Base-by-base conservation (phyloP, 2,797 vertebrate genomes). In the Pygocentrus nattereri region DNA sequence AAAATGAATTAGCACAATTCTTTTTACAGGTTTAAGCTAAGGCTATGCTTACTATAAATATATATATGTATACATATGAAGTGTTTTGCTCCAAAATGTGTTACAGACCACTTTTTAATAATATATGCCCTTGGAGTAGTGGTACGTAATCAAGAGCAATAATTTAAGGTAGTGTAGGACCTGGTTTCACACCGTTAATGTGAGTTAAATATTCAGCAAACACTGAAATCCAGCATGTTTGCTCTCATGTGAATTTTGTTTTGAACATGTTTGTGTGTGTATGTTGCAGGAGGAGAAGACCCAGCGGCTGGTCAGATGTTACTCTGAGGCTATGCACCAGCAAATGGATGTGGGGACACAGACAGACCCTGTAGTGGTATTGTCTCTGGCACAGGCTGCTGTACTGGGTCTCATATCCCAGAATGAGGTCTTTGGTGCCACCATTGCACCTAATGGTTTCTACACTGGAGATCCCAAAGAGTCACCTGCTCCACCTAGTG, bases 341-440 rank as follows among this genome's bases (percentile, higher is more conserved):
- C 96, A 97, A 93, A 95, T 95, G 85, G 97, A 97, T 92, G 96
- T 94, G 86, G 96, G 97, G 91, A 98, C 97, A 64, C 98, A 99
- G 94, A 99, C 98, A 50, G 98, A 99, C 25, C 96, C 97, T 0
- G 98, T 98, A 88, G 98, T 99, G 85, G 97, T 98, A 91, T 95
- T 99, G 91, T 98, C 97, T 83, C 94, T 99, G 94, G 97, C 98
- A 7, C 98, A 99, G 93, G 98, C 98, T 0, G 97, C 97, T 0
- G 96, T 98, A 84, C 92, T 98, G 91, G 98, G 98, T 89, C 93
- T 99, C 87, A 97, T 99, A 87, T 96, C 97, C 0, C 96, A 98
- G 75, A 98, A 98, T 93, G 97, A 98, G 91, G 95, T 97, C 85
- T 97, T 99, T 0, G 97, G 97, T n/a, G 97, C 97, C 88, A 98